Conservation (phyloP, 2,113 vertebrate species). For the Sterna hirundo region DNA sequence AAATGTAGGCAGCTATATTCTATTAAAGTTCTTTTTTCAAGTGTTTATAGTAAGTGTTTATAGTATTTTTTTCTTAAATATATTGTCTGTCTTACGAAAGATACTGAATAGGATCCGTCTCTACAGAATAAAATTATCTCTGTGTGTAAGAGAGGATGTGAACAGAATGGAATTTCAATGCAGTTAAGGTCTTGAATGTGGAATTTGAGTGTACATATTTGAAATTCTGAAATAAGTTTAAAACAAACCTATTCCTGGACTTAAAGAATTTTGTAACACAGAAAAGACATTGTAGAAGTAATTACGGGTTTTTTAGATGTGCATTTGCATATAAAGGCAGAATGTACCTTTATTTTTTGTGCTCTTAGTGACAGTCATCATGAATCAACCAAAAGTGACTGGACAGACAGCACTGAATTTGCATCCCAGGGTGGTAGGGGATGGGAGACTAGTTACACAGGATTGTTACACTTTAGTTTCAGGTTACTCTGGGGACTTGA, state of each 20-base stretch:
- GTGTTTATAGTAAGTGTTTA: neutral
- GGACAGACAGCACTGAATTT: neutral
- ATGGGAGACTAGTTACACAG: neutral
- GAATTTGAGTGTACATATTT: neutral
- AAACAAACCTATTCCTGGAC: neutral
- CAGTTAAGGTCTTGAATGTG: neutral
- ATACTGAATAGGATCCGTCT: neutral
- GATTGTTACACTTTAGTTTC: neutral
- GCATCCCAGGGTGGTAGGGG: neutral
- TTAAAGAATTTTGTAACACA: neutral
- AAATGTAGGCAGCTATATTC: neutral
- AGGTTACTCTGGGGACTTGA: neutral
- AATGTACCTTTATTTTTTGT: neutral
- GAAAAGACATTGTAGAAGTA: neutral
- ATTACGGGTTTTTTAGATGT: accelerated
- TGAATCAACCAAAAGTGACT: neutral
- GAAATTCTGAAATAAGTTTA: neutral
- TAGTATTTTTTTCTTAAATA: neutral
- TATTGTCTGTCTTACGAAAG: neutral
- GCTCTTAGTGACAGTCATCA: neutral
- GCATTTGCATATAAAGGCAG: neutral
- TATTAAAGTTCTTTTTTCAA: neutral
- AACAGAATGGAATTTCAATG: neutral
- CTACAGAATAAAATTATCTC: neutral
- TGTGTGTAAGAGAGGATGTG: accelerated